Percentiles rank a stretch among this genome's conserved stretches.
Evolutionary conservation across 2,113 vertebrate species (phyloP).

Genomic region (Aleadryas rufinucha): DNA sequence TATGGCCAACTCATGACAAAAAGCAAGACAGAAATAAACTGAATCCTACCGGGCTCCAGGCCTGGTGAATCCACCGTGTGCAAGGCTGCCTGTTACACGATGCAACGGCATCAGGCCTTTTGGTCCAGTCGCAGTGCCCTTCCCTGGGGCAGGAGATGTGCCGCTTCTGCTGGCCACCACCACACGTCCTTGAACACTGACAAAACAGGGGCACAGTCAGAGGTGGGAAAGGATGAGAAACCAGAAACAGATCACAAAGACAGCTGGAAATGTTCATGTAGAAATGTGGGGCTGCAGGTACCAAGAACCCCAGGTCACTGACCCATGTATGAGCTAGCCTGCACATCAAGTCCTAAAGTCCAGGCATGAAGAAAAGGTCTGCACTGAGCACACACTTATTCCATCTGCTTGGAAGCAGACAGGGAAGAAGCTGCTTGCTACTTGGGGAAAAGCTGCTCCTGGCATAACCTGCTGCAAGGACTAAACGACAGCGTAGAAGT

Average conservation of each 20-base stretch:
- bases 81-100: conserved; percentile 59
- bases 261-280: neutral
- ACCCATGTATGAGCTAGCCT: neutral
- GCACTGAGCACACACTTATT: neutral
- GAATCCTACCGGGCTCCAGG: conserved; percentile 61
- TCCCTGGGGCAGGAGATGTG: conserved; percentile 26
- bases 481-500: neutral
- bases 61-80: conserved; percentile 55
- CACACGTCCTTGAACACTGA: conserved; percentile 71
- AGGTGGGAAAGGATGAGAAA: neutral
- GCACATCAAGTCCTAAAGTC: neutral
- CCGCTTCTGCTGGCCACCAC: conserved; percentile 52
- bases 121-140: conserved; percentile 52
- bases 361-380: neutral
- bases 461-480: neutral
- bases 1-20: neutral
- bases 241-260: neutral
- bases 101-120: neutral
- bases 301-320: neutral
- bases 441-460: neutral
- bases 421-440: neutral
- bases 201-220: neutral
- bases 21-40: neutral
- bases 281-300: neutral
- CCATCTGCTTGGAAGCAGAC: neutral